phyloP scores from a whole-genome alignment of 1,140 invertebrate genomes.

The Dinothrombium tinctorium region DNA sequence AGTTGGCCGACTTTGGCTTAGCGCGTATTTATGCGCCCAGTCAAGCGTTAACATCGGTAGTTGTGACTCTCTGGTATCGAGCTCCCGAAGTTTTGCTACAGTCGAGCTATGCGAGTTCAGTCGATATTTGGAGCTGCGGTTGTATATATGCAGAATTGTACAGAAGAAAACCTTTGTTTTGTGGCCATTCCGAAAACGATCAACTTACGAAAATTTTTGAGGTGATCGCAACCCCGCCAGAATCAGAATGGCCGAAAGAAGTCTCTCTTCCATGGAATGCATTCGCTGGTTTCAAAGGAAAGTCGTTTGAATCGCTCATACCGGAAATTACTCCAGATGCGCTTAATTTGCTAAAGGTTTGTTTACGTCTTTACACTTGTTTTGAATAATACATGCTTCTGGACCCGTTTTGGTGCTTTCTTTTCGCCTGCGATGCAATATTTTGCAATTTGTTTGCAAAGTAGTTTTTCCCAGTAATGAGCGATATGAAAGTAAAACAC shows the following conservation, averaged over 20 bases:
- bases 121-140: conserved; percentile 87
- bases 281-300: conserved; percentile 24
- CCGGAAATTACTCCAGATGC: conserved; percentile 28
- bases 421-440: neutral
- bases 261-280: conserved; percentile 29
- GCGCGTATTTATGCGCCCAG: conserved; percentile 80
- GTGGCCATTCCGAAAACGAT: conserved; percentile 56
- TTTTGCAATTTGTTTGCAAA: neutral
- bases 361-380: neutral
- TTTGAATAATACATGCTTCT: neutral
- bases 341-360: conserved; percentile 27
- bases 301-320: conserved; percentile 25
- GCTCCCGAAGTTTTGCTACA: conserved; percentile 80
- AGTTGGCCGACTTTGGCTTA: conserved; percentile 88
- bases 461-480: too few relatives aligned
- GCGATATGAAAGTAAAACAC: too few relatives aligned
- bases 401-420: neutral
- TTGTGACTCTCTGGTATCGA: conserved; percentile 90
- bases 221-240: conserved; percentile 30
- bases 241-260: conserved; percentile 32
- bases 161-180: conserved; percentile 44
- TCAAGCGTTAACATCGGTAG: conserved; percentile 79
- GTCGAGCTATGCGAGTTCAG: conserved; percentile 61
- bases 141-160: conserved; percentile 83
- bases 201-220: conserved; percentile 67